A percentile compares a stretch with the other conserved stretches of the same genome.
Evolutionary conservation across 2,797 vertebrate species (phyloP).

Genomic region (Lates japonicus): DNA sequence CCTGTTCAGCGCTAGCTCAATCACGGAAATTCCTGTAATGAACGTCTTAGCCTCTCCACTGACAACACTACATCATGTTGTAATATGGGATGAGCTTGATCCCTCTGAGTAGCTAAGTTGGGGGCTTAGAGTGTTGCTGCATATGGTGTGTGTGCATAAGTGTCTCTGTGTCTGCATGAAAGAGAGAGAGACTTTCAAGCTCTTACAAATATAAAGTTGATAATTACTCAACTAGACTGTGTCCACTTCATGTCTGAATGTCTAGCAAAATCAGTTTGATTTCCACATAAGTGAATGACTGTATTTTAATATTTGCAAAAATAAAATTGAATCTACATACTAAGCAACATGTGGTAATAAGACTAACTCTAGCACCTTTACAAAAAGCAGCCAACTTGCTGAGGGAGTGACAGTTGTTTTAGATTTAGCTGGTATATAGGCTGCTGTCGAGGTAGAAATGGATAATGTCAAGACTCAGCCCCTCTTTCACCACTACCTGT

Average conservation of each 20-base stretch:
- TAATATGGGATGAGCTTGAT: conserved; percentile 65
- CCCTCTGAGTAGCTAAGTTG: conserved; percentile 55
- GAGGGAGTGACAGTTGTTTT: conserved; percentile 55
- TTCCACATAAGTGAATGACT: conserved; percentile 1
- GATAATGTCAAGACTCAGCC: conserved; percentile 64
- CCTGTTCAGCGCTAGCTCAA: conserved; percentile 62
- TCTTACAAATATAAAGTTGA: conserved; percentile 24
- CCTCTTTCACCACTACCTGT: conserved; percentile 62
- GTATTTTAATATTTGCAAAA: conserved; percentile 19
- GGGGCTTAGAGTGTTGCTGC: conserved; percentile 25
- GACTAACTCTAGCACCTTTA: conserved; percentile 27
- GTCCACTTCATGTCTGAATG: conserved; percentile 7
- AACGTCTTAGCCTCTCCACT: conserved; percentile 62
- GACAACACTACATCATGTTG: conserved; percentile 61
- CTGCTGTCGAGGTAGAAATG: conserved; percentile 58
- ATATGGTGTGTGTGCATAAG: background rate
- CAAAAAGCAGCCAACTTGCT: too few relatives aligned
- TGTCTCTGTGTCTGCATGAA: background rate
- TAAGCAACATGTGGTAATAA: conserved; percentile 32
- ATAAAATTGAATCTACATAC: conserved; percentile 9
- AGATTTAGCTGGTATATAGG: conserved; percentile 28
- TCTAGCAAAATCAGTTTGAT: too few relatives aligned
- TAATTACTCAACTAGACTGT: conserved; percentile 29
- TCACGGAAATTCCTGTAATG: conserved; percentile 63
- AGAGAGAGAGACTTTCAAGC: conserved; percentile 11